Conservation (phyloP, 2,113 vertebrate genomes). For the Nerophis lumbriciformis region DNA sequence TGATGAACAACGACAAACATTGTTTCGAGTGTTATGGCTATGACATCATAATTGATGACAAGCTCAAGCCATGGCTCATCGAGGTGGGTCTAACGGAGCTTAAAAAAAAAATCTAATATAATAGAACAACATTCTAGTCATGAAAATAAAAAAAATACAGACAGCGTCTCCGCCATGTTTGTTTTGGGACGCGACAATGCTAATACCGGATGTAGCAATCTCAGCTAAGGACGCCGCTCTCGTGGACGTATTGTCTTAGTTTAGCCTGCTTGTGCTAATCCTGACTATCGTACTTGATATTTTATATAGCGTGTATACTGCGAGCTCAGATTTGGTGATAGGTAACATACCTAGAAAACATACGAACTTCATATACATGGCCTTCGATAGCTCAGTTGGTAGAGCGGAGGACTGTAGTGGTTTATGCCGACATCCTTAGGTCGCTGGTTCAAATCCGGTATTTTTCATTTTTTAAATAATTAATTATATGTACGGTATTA, state of each 20-base stretch:
- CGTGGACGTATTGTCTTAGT: too few species aligned
- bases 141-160: background rate
- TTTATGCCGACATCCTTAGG: background rate
- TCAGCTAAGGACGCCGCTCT: background rate
- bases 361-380: too few species aligned
- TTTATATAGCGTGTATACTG: background rate
- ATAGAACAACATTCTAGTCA: background rate
- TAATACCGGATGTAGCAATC: background rate
- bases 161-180: background rate
- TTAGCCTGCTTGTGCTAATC: background rate
- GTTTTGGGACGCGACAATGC: background rate
- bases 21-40: slow-evolving; percentile 99
- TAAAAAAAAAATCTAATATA: too few species aligned
- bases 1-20: slow-evolving; percentile 99
- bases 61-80: slow-evolving; percentile 95
- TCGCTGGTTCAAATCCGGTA: slow-evolving; percentile 7
- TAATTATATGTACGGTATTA: too few species aligned
- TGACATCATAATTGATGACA: slow-evolving; percentile 97
- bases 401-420: slow-evolving; percentile 84
- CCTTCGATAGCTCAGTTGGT: slow-evolving; percentile 88
- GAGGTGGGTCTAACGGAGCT: slow-evolving; percentile 74
- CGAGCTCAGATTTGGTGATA: too few species aligned
- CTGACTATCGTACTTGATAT: too few species aligned
- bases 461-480: background rate
- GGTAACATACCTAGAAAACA: too few species aligned